Percentiles rank a stretch among this genome's conserved stretches.
phyloP scores from a whole-genome alignment of 2,888 invertebrate species.

The Pyrochroa serraticornis region DNA sequence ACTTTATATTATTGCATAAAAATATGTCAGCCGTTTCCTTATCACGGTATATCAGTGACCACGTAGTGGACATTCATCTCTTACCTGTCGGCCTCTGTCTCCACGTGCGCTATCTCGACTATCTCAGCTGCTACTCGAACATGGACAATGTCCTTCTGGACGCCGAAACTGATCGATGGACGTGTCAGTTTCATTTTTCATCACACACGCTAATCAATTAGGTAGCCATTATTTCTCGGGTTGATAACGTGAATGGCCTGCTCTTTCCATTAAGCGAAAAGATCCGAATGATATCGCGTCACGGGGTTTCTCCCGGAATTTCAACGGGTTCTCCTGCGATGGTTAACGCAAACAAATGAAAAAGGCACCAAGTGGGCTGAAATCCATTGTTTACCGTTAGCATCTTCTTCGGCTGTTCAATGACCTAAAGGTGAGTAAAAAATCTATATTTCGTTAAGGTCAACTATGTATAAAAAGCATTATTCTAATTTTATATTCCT shows the following conservation, averaged over 20 bases:
- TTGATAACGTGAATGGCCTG: background rate
- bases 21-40: conserved; percentile 38
- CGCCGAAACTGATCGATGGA: conserved; percentile 35
- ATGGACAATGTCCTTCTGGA: conserved; percentile 28
- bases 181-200: conserved; percentile 34
- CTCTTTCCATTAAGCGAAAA: background rate
- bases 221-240: conserved; percentile 3
- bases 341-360: conserved; percentile 2
- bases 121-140: conserved; percentile 37
- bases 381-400: background rate
- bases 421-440: background rate
- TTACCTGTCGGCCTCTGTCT: conserved; percentile 36
- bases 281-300: background rate
- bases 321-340: no score
- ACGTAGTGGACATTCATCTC: conserved; percentile 44
- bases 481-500: conserved; percentile 20
- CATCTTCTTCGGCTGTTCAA: background rate
- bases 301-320: background rate
- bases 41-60: conserved; percentile 42
- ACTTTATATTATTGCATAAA: conserved; percentile 30
- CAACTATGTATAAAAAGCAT: background rate
- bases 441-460: conserved; percentile 10
- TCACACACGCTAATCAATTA: conserved; percentile 31
- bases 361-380: conserved; percentile 6
- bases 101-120: conserved; percentile 35